phyloP scores from a whole-genome alignment of 2,797 vertebrate genomes.

The Malacoraja senta region DNA sequence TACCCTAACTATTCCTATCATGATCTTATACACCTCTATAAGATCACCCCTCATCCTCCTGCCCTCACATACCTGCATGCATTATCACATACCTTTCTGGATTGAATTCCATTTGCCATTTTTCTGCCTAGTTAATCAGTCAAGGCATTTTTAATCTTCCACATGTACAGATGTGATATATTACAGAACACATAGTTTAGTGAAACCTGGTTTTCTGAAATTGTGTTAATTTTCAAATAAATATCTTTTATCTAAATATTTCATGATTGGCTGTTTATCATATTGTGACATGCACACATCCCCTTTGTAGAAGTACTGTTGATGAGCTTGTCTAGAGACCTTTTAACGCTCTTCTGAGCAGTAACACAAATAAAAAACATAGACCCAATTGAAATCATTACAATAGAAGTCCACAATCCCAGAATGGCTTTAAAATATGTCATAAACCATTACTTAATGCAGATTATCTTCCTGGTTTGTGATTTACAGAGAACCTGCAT shows the following conservation, averaged over 20 bases:
- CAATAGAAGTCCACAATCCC: not conserved
- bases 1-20: too few species aligned
- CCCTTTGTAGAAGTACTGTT: not conserved
- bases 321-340: not conserved
- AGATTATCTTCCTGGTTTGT: not conserved
- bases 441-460: not conserved
- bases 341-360: not conserved
- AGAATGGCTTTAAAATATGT: not conserved
- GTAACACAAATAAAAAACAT: not conserved
- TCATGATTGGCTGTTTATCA: not conserved
- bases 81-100: too few species aligned
- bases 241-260: not conserved
- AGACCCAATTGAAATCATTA: not conserved
- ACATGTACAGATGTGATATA: not conserved
- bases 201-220: not conserved
- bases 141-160: too few species aligned
- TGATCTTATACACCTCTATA: too few species aligned
- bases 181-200: not conserved
- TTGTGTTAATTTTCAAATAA: not conserved
- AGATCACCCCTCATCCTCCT: too few species aligned
- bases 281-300: not conserved
- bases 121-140: too few species aligned
- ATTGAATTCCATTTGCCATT: too few species aligned
- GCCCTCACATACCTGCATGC: too few species aligned
- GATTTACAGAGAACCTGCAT: not conserved